Percentiles rank a stretch among this genome's conserved stretches.
Conservation (phyloP, 2,888 invertebrate genomes). For the Parasteatoda lunata region DNA sequence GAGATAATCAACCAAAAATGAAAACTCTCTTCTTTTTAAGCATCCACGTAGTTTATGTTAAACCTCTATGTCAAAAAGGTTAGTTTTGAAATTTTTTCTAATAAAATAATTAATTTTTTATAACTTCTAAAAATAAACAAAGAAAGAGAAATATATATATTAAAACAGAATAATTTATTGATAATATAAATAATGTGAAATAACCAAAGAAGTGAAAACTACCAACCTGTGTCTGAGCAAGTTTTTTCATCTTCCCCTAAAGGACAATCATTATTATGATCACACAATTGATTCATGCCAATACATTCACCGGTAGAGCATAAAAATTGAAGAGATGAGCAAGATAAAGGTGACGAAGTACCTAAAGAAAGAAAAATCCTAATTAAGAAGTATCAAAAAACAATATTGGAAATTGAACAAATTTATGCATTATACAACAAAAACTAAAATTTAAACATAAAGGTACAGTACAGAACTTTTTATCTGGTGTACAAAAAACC, state of each 20-base stretch:
- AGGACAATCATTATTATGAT: constrained; percentile 81
- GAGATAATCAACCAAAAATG: too few species aligned
- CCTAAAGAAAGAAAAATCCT: neutral
- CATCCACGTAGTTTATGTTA: too few species aligned
- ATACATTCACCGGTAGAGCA: constrained; percentile 70
- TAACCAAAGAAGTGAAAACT: neutral
- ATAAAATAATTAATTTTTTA: too few species aligned
- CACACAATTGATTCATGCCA: constrained; percentile 76
- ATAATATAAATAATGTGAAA: neutral
- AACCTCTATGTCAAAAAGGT: too few species aligned
- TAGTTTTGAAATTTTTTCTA: too few species aligned
- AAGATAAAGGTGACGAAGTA: constrained; percentile 65
- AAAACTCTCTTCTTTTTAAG: too few species aligned
- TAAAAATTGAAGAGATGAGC: constrained; percentile 68
- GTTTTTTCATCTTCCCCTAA: constrained; percentile 78
- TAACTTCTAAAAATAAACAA: neutral
- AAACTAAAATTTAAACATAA: too few species aligned
- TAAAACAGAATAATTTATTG: neutral
- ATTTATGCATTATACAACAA: too few species aligned
- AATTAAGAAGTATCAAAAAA: too few species aligned
- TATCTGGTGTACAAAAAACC: too few species aligned
- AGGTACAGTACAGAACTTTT: too few species aligned
- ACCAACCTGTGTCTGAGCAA: constrained; percentile 72
- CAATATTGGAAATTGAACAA: too few species aligned
- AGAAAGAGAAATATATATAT: neutral